Evolutionary conservation across 2,797 vertebrate species (phyloP), one percentile per base, ranked within the genome.

Genomic region (Arrhamphus sclerolepis): DNA sequence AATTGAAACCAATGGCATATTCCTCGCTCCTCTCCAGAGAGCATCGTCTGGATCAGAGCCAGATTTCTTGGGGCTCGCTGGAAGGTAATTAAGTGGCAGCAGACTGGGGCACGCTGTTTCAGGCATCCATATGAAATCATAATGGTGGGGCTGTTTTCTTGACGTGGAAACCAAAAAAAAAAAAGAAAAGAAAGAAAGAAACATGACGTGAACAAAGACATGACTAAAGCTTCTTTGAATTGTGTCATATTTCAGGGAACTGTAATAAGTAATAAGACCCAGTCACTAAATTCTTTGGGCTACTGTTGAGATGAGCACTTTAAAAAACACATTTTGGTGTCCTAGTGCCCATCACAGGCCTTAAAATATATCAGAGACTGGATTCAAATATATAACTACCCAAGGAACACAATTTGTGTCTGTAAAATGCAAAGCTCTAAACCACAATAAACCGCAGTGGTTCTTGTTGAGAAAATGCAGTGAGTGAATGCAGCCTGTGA

Each of bases 51-150:
- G 87, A 89, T 78, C 68, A 64, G n/a, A 84, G 85, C 89, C 87
- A 90, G 79, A 80, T 77, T 79, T 78, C 78, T 74, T 67, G 82
- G 80, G 81, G 80, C 79, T 78, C 80, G 85, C 76, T 84, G 76
- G 77, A 84, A 87, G 87, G 81, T 91, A 91, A 89, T 91, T 90
- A 91, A 90, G 80, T 89, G 82, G 82, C 87, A 89, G 86, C 78
- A 85, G 88, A 86, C 70, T 85, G 82, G 82, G 85, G 66, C 82
- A 78, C 78, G 80, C 86, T 90, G 88, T 83, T 87, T 86, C 82
- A 87, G 82, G 77, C 77, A 77, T 82, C 56, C 34, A 7, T 73
- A 83, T 81, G 80, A 88, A 84, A 84, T 81, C 72, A 83, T 78
- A 78, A 81, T 74, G 65, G 77, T 54, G 70, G 59, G 42, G 46